Percentiles rank a stretch among this genome's conserved stretches.
phyloP scores from a whole-genome alignment of 2,113 vertebrate genomes.

The Trachemys scripta region DNA sequence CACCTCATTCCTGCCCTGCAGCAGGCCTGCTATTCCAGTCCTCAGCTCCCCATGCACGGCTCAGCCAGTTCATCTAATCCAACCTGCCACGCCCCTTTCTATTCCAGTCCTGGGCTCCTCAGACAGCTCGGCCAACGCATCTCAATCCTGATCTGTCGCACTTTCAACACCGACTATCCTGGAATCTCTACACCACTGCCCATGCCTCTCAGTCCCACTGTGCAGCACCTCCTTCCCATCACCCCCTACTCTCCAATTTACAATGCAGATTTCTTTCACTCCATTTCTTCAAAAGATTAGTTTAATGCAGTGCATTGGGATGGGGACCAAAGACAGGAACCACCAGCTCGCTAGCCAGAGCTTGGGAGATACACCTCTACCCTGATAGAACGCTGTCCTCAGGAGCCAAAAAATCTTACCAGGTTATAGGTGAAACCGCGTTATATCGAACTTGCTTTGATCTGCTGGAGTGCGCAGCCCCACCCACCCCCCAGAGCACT shows the following conservation, averaged over 20 bases:
- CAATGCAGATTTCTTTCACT: background rate
- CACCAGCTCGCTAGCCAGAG: background rate
- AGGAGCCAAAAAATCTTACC: too few relatives aligned
- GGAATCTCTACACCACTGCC: background rate
- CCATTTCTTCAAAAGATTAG: background rate
- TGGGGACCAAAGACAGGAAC: background rate
- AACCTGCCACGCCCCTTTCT: too few relatives aligned
- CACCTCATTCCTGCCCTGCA: background rate
- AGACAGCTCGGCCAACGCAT: background rate
- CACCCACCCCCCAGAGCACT: too few relatives aligned
- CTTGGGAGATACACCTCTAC: background rate
- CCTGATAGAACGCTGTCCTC: too few relatives aligned
- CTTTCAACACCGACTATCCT: rapidly evolving
- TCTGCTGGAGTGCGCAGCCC: too few relatives aligned
- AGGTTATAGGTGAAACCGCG: too few relatives aligned
- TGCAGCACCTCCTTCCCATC: background rate
- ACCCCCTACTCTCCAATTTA: background rate
- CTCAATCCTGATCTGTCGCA: background rate
- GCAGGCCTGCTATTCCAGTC: background rate
- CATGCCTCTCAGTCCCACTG: background rate
- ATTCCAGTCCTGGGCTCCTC: background rate
- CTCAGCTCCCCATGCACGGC: background rate
- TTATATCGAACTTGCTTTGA: too few relatives aligned
- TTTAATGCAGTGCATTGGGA: background rate
- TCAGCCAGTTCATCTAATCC: background rate